Evolutionary conservation across 2,797 vertebrate genomes (phyloP), one percentile per base, ranked within the genome.

Genomic region (Gymnocypris eckloni): DNA sequence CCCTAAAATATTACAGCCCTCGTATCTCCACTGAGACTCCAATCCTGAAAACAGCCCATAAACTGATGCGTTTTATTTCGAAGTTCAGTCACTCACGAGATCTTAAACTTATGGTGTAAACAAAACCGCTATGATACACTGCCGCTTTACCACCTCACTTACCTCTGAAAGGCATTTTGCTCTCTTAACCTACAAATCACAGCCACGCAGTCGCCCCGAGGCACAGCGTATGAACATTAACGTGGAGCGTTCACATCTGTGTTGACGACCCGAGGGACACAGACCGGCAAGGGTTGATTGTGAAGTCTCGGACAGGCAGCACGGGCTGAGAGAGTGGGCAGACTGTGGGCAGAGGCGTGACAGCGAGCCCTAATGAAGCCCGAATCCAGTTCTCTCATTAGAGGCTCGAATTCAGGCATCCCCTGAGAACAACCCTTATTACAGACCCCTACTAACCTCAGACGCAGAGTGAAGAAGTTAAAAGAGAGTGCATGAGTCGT

Each of bases 361-460:
- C 61, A 25, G 54, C 33, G 8, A 71, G 52, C 69, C 39, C 50
- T 90, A 90, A 90, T 91, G 90, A 91, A 89, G 82, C 83, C 88
- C 79, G 92, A 93, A 93, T 94, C 61, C 88, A 88, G 90, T 92
- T 93, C 91, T 61, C 94, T 96, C 94, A 95, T 96, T 96, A 95
- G 89, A 94, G 89, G 88, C 84, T 89, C 91, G 90, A 91, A 92
- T 90, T 85, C 85, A 87, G 43, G 25, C 28, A 5, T 90, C 93
- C 88, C 90, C 71, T 28, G 88, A 92, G 88, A 90, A 89, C 79
- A 89, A 89, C 87, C 90, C 89, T 88, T 85, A 88, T 89, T 88
- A 87, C 86, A 88, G 66, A 85, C 64, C 82, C 69, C 80, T 41
- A 82, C 72, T 67, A 73, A 73, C 83, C 84, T 66, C 54, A 79